Evolutionary conservation across 1,140 invertebrate genomes (phyloP).

Genomic region (Trachymyrmex septentrionalis): DNA sequence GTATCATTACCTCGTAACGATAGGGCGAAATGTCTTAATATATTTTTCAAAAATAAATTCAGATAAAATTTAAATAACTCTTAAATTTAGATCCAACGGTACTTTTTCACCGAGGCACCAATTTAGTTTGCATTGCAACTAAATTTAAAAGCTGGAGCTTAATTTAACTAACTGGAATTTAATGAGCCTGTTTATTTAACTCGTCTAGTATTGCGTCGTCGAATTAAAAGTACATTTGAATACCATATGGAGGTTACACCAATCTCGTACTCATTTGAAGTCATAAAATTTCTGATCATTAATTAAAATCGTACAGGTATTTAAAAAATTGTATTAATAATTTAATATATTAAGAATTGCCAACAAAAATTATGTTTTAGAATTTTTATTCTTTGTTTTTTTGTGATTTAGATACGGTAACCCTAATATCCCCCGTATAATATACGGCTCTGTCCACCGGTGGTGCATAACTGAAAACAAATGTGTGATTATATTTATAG

Average conservation of each 20-base stretch:
- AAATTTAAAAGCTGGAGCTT: too few relatives aligned
- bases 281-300: too few relatives aligned
- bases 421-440: background rate
- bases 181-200: background rate
- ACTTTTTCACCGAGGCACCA: too few relatives aligned
- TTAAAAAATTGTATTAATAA: too few relatives aligned
- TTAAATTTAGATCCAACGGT: background rate
- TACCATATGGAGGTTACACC: background rate
- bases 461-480: constrained; percentile 11
- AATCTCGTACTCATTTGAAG: too few relatives aligned
- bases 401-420: too few relatives aligned
- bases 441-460: background rate
- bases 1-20: background rate
- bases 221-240: background rate
- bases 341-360: too few relatives aligned
- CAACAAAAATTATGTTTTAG: too few relatives aligned
- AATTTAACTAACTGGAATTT: too few relatives aligned
- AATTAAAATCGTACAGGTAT: too few relatives aligned
- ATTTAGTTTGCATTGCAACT: too few relatives aligned
- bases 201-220: background rate
- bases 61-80: background rate
- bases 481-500: constrained; percentile 50
- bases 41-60: constrained; percentile 21
- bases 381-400: too few relatives aligned
- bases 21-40: background rate